Conservation (phyloP, 2,888 invertebrate species). For the Sthenelais limicola region DNA sequence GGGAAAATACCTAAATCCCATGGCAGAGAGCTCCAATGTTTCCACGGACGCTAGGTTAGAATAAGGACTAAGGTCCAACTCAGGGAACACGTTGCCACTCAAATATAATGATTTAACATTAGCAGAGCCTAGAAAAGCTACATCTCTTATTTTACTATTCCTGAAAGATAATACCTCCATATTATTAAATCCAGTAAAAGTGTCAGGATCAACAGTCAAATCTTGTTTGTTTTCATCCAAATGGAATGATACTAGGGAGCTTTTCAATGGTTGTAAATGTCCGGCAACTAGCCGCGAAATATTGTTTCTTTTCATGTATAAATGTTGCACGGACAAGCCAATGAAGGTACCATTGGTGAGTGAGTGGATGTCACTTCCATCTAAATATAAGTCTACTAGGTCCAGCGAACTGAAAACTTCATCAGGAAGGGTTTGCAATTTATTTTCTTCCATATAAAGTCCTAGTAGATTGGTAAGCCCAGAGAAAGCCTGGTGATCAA, state of each 20-base stretch:
- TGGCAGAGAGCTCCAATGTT: neutral
- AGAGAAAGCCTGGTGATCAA: constrained; percentile 37
- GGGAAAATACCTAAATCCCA: constrained; percentile 15
- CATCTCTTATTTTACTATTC: constrained; percentile 28
- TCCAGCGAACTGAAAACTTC: neutral
- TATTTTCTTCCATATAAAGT: constrained; percentile 28
- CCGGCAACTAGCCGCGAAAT: constrained; percentile 14
- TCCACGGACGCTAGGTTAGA: constrained; percentile 14
- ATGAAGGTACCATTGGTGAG: constrained; percentile 7
- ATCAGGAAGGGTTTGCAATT: constrained; percentile 7
- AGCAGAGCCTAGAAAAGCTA: constrained; percentile 38
- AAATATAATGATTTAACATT: constrained; percentile 41
- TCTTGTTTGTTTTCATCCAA: constrained; percentile 40
- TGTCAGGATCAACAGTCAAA: constrained; percentile 32
- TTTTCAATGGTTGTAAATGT: constrained; percentile 33
- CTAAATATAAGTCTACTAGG: constrained; percentile 21
- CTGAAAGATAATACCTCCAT: constrained; percentile 30
- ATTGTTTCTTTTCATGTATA: constrained; percentile 43
- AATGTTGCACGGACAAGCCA: constrained; percentile 9
- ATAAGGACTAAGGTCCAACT: constrained; percentile 15
- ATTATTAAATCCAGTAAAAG: constrained; percentile 36
- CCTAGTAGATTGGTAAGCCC: constrained; percentile 29
- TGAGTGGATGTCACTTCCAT: constrained; percentile 7
- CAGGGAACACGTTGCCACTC: constrained; percentile 43
- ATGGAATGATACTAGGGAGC: constrained; percentile 32